Percentiles rank a stretch among this genome's conserved stretches.
These are phyloP conservation scores for Cydia strobilella DNA, from an alignment of 1,140 invertebrate genomes.

Conservation along the genomic window DNA sequence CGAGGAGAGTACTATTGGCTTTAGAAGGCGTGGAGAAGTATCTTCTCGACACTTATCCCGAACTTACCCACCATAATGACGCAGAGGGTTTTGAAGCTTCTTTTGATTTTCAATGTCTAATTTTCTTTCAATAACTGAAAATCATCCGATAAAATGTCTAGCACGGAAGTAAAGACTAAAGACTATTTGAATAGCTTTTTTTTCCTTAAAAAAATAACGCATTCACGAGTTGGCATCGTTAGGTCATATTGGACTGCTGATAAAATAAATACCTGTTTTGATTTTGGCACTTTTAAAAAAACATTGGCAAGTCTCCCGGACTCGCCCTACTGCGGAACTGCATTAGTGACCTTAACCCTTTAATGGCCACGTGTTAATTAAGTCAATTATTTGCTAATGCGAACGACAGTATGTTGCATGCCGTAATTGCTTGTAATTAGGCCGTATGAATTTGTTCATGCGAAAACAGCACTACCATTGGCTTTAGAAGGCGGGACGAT, in stretches of 20 bases:
- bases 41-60: no score
- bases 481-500: neutral
- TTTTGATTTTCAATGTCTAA: no score
- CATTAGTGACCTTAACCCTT: slow-evolving; percentile 22
- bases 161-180: no score
- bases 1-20: neutral
- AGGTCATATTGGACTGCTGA: neutral
- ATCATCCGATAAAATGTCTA: no score
- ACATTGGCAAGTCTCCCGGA: neutral
- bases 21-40: neutral
- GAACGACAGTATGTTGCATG: slow-evolving; percentile 28
- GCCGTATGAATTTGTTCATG: slow-evolving; percentile 4
- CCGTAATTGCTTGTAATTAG: slow-evolving; percentile 22
- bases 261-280: neutral
- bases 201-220: no score
- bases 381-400: slow-evolving; percentile 23
- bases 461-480: neutral
- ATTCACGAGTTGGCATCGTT: no score
- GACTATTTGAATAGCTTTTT: no score
- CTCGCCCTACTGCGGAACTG: neutral
- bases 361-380: slow-evolving; percentile 27
- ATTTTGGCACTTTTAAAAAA: neutral
- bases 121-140: no score
- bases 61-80: no score
- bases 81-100: no score